A percentile compares a stretch with the other conserved stretches of the same genome.
These are phyloP conservation scores for Parascotia fuliginaria DNA, from an alignment of 2,888 invertebrate genomes.

Conservation along the genomic window DNA sequence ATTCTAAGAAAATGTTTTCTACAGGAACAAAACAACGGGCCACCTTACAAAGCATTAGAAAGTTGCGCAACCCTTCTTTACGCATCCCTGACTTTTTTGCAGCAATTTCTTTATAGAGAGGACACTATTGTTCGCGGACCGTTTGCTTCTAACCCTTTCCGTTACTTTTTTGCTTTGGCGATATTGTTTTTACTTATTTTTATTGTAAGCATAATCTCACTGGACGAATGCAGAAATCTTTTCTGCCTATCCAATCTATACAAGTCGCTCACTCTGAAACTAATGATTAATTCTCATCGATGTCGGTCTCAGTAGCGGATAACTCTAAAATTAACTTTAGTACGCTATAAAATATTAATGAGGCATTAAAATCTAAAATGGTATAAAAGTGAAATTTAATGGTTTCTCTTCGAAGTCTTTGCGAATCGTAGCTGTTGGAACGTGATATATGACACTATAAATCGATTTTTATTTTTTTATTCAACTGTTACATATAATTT, in stretches of 20 bases:
- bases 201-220: conserved; percentile 51
- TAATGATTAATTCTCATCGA: conserved; percentile 69
- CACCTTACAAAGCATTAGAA: conserved; percentile 83
- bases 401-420: conserved; percentile 68
- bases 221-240: conserved; percentile 28
- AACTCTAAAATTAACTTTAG: conserved; percentile 83
- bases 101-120: conserved; percentile 70
- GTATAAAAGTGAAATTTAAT: conserved; percentile 84
- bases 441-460: conserved; percentile 77
- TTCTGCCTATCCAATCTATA: conserved; percentile 18
- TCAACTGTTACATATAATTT: conserved; percentile 58
- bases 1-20: conserved; percentile 69
- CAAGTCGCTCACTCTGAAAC: conserved; percentile 39
- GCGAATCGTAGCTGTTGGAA: conserved; percentile 64
- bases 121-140: conserved; percentile 72
- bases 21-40: conserved; percentile 59
- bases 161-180: conserved; percentile 68
- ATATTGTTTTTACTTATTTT: conserved; percentile 66
- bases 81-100: conserved; percentile 72
- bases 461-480: conserved; percentile 63
- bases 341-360: conserved; percentile 82
- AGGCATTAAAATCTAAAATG: conserved; percentile 82
- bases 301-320: conserved; percentile 77
- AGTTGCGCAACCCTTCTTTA: conserved; percentile 84
- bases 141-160: conserved; percentile 80